A percentile compares a stretch with the other conserved stretches of the same genome.
These are phyloP conservation scores for Palaemon carinicauda DNA, from an alignment of 1,140 invertebrate species.

Conservation along the genomic window DNA sequence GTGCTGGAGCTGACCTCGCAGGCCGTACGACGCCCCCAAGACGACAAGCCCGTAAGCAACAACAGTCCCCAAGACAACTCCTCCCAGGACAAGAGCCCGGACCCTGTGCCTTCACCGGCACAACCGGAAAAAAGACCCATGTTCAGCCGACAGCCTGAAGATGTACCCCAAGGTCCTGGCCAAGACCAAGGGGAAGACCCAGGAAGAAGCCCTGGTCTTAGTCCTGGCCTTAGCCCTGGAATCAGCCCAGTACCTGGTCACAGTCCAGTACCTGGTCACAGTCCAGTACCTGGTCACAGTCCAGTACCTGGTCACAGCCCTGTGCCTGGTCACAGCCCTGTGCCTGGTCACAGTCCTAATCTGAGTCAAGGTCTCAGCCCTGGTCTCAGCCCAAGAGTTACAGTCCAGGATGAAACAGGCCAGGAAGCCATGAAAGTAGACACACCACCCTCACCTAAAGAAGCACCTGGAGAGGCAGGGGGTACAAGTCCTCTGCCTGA, in stretches of 20 bases:
- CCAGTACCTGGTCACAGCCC: slow-evolving; percentile 42
- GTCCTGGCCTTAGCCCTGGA: slow-evolving; percentile 29
- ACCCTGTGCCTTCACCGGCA: slow-evolving; percentile 38
- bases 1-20: slow-evolving; percentile 75
- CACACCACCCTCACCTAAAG: slow-evolving; percentile 53
- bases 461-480: slow-evolving; percentile 27
- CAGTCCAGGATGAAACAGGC: slow-evolving; percentile 51
- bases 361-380: slow-evolving; percentile 32
- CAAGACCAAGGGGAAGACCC: slow-evolving; percentile 34
- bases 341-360: slow-evolving; percentile 13
- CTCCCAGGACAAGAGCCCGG: slow-evolving; percentile 56
- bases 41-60: slow-evolving; percentile 63
- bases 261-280: slow-evolving; percentile 25
- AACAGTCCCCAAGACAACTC: slow-evolving; percentile 49
- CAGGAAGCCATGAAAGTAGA: slow-evolving; percentile 59
- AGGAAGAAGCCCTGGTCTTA: slow-evolving; percentile 29
- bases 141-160: slow-evolving; percentile 50
- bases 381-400: slow-evolving; percentile 50
- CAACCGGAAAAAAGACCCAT: slow-evolving; percentile 36
- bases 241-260: slow-evolving; percentile 17
- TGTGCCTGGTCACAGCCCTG: slow-evolving; percentile 31
- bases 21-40: slow-evolving; percentile 51
- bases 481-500: slow-evolving; percentile 3
- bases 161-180: slow-evolving; percentile 33
- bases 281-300: slow-evolving; percentile 24